Percentiles rank a stretch among this genome's conserved stretches.
These are phyloP conservation scores for Aramus guarauna DNA, from an alignment of 2,113 vertebrate genomes.

Conservation along the genomic window DNA sequence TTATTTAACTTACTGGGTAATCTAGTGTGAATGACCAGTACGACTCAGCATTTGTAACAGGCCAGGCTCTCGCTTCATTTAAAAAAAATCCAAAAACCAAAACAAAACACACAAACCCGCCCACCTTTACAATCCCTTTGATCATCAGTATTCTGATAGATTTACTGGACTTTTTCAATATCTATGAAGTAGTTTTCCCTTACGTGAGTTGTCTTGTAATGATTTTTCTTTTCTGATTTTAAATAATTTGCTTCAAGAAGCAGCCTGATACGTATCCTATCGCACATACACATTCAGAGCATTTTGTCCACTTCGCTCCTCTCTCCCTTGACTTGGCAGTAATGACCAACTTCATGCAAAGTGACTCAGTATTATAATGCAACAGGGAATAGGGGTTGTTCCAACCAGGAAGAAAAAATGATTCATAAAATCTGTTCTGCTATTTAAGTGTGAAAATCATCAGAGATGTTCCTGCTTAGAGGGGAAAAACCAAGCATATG, in stretches of 20 bases:
- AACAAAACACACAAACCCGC: too few relatives aligned
- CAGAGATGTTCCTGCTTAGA: neutral
- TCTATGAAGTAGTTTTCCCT: neutral
- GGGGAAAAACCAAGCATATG: neutral
- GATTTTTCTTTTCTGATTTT: neutral
- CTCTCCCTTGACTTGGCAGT: neutral
- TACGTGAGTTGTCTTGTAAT: neutral
- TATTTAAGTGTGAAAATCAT: neutral
- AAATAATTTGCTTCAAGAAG: neutral
- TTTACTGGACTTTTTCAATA: neutral
- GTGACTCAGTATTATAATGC: neutral
- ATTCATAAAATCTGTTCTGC: conserved; percentile 34
- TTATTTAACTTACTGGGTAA: neutral
- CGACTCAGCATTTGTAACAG: neutral
- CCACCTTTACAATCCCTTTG: neutral
- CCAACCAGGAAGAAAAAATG: conserved; percentile 8
- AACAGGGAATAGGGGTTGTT: conserved; percentile 20
- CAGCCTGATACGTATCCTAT: neutral
- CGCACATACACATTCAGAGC: rapidly evolving
- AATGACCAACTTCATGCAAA: neutral
- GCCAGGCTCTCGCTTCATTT: neutral
- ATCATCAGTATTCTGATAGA: neutral
- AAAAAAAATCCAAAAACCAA: neutral
- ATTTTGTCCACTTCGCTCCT: neutral
- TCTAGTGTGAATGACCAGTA: neutral